Conservation (phyloP, 2,888 invertebrate species). For the Aphodius granarius region DNA sequence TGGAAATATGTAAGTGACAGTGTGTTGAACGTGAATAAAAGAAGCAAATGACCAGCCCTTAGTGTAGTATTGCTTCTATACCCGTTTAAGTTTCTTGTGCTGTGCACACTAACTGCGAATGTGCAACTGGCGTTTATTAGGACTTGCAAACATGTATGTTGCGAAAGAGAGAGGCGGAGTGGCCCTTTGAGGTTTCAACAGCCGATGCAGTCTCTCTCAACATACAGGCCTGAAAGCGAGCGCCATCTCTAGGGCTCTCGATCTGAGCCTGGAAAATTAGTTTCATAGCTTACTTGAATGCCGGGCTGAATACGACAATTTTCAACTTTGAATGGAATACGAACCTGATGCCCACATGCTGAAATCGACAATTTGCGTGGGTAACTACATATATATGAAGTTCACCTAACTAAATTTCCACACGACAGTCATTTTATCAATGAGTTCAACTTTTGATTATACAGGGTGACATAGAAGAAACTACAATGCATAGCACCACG, state of each 20-base stretch:
- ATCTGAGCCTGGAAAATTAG: background rate
- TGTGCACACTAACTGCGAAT: background rate
- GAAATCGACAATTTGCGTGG: background rate
- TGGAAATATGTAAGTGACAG: no score
- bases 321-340: background rate
- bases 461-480: background rate
- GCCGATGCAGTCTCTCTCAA: background rate
- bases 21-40: no score
- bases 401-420: background rate
- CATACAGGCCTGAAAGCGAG: background rate
- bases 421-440: background rate
- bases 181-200: background rate
- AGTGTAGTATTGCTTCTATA: background rate
- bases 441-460: background rate
- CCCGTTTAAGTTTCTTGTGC: slow-evolving; percentile 7
- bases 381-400: no score
- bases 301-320: background rate
- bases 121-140: slow-evolving; percentile 10
- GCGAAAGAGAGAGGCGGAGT: no score
- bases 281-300: background rate
- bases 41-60: no score
- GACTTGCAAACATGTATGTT: background rate
- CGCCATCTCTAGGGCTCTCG: background rate
- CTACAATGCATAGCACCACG: background rate
- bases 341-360: background rate